A percentile compares a stretch with the other conserved stretches of the same genome.
Conservation (phyloP, 2,888 invertebrate species). For the Drosophila imparisetae region DNA sequence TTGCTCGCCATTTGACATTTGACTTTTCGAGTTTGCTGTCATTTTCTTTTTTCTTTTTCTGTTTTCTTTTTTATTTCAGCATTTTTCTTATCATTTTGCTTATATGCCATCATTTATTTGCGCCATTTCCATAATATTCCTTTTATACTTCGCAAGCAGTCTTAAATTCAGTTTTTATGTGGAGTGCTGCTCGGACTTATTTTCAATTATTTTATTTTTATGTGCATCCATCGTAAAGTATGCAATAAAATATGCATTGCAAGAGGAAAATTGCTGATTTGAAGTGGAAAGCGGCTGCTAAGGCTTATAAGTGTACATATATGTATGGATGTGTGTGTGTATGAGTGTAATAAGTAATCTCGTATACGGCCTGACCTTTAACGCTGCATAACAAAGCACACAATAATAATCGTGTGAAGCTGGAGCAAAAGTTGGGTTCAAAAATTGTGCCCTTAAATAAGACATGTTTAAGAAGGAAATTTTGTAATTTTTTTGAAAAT, state of each 20-base stretch:
- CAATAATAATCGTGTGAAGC: neutral
- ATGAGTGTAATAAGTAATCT: neutral
- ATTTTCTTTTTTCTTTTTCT: constrained; percentile 17
- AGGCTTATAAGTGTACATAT: neutral
- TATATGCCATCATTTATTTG: constrained; percentile 21
- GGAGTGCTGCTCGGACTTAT: constrained; percentile 18
- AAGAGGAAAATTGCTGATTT: constrained; percentile 3
- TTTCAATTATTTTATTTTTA: constrained; percentile 41
- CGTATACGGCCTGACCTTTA: constrained; percentile 1
- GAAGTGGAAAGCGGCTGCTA: neutral
- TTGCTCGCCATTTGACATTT: constrained; percentile 48
- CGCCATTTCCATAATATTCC: constrained; percentile 19
- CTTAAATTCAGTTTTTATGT: constrained; percentile 14
- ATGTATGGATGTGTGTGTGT: neutral
- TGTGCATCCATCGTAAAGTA: constrained; percentile 34
- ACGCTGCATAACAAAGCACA: neutral
- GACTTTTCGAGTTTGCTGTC: constrained; percentile 39
- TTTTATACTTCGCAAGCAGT: constrained; percentile 17
- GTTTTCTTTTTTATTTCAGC: constrained; percentile 1
- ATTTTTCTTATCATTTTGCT: neutral
- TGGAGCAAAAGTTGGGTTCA: neutral
- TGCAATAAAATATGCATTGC: constrained; percentile 54
- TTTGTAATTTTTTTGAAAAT: neutral
- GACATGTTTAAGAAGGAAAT: neutral
- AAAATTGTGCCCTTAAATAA: neutral